Conservation (phyloP, 2,888 invertebrate genomes). For the Lepidocyrtoides sp. region DNA sequence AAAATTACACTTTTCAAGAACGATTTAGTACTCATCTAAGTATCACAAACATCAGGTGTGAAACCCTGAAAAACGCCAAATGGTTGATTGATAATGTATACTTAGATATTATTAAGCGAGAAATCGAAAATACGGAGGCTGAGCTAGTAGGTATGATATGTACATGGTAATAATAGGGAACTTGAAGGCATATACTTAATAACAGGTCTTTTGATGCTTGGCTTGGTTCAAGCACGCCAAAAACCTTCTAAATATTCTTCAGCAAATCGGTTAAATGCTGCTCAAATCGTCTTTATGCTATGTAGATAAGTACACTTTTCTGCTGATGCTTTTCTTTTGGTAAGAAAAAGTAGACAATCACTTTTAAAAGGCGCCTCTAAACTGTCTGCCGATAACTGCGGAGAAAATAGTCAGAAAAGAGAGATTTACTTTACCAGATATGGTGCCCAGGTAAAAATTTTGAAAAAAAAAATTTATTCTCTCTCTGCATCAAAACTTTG, state of each 20-base stretch:
- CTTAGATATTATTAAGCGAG: too few relatives aligned
- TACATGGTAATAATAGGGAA: not conserved
- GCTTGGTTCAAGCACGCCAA: not conserved
- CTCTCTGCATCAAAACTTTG: not conserved
- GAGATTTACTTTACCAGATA: slow-evolving; percentile 12
- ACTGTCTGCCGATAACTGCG: not conserved
- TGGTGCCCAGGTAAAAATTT: not conserved
- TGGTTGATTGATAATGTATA: too few relatives aligned
- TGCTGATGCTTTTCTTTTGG: not conserved
- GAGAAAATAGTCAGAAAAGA: slow-evolving; percentile 1
- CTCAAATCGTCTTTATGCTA: not conserved
- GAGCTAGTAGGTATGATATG: not conserved
- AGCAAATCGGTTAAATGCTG: not conserved
- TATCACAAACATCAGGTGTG: too few relatives aligned
- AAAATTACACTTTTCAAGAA: too few relatives aligned
- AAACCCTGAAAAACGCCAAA: too few relatives aligned
- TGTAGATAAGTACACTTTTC: not conserved
- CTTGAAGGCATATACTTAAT: not conserved
- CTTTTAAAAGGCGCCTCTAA: slow-evolving; percentile 12
- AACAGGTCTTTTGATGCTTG: not conserved
- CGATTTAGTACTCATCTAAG: too few relatives aligned
- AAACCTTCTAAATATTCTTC: too few relatives aligned
- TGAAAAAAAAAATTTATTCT: not conserved
- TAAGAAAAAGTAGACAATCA: slow-evolving; percentile 4
- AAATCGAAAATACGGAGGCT: too few relatives aligned